A percentile compares a stretch with the other conserved stretches of the same genome.
phyloP scores from a whole-genome alignment of 2,113 vertebrate species.

The Smithornis capensis region DNA sequence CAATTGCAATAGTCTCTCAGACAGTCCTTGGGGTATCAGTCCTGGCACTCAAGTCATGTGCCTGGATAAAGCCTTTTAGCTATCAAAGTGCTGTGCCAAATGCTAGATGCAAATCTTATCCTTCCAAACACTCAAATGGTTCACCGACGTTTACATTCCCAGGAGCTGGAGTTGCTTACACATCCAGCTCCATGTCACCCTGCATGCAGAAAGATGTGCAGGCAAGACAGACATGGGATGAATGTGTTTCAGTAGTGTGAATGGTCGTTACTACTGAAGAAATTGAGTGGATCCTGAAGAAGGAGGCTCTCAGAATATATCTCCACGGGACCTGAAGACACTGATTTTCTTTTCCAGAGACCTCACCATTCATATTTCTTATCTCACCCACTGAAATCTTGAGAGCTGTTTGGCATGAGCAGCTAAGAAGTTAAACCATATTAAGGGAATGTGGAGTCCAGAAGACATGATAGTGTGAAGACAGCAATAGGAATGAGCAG shows the following conservation, averaged over 20 bases:
- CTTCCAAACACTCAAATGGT: not conserved
- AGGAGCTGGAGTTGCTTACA: not conserved
- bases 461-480: not conserved
- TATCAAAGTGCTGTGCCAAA: not conserved
- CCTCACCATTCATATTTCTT: not conserved
- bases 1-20: not conserved
- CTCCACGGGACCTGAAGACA: not conserved
- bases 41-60: not conserved
- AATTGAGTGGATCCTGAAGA: not conserved
- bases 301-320: accelerated
- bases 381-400: not conserved
- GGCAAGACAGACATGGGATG: not conserved
- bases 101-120: not conserved
- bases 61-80: not conserved
- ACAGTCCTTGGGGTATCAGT: not conserved
- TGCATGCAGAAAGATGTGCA: not conserved
- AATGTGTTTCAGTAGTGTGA: not conserved
- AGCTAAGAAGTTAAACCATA: not conserved
- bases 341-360: not conserved
- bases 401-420: not conserved
- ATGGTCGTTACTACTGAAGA: not conserved
- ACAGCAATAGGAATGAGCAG: not conserved
- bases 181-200: not conserved
- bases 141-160: not conserved
- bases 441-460: not conserved